A percentile compares a stretch with the other conserved stretches of the same genome.
Conservation (phyloP, 2,888 invertebrate genomes). For the Vanessa cardui region DNA sequence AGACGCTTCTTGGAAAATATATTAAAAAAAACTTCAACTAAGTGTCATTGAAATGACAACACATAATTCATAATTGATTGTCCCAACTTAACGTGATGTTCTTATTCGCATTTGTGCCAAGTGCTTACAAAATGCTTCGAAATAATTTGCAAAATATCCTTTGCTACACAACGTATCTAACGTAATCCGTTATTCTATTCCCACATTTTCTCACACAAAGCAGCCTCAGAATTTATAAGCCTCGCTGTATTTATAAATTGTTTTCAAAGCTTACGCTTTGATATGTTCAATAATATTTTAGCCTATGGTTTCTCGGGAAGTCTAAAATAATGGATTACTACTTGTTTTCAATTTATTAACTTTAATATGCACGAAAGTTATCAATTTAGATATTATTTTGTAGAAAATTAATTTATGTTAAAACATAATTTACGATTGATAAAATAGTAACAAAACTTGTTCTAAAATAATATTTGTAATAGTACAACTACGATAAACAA, state of each 20-base stretch:
- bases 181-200: constrained; percentile 19
- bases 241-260: constrained; percentile 32
- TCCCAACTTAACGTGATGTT: background rate
- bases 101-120: background rate
- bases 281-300: constrained; percentile 35
- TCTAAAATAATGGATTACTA: constrained; percentile 30
- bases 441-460: background rate
- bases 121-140: background rate
- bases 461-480: background rate
- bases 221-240: constrained; percentile 25
- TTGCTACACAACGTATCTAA: background rate
- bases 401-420: constrained; percentile 24
- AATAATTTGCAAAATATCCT: background rate
- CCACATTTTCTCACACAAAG: constrained; percentile 19
- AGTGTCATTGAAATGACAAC: constrained; percentile 3
- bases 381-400: constrained; percentile 20
- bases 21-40: background rate
- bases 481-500: background rate
- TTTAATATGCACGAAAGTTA: constrained; percentile 28
- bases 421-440: background rate
- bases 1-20: constrained; percentile 9
- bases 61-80: background rate
- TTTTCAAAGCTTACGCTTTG: constrained; percentile 28
- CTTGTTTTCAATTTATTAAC: constrained; percentile 34
- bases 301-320: constrained; percentile 30